These are phyloP conservation scores for Dynastes hyllus DNA, from an alignment of 2,888 invertebrate genomes.

Conservation along the genomic window DNA sequence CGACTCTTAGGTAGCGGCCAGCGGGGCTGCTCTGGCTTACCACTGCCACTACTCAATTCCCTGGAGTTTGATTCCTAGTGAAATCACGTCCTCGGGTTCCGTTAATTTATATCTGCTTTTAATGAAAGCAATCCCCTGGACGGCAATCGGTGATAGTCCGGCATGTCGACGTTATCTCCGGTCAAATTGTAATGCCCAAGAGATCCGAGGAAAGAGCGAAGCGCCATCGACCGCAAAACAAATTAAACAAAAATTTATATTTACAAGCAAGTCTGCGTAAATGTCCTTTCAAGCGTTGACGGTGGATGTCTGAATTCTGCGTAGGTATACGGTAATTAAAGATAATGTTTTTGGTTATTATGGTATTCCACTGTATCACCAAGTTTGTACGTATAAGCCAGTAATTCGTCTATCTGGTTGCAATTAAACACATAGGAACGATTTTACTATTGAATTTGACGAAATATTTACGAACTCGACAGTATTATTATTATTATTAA, in stretches of 20 bases:
- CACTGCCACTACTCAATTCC: constrained; percentile 17
- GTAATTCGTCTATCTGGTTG: too few relatives aligned
- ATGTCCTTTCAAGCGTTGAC: background rate
- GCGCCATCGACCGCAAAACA: constrained; percentile 15
- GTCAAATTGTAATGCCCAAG: constrained; percentile 56
- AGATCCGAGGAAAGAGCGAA: constrained; percentile 29
- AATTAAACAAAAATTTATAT: constrained; percentile 32
- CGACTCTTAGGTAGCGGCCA: background rate
- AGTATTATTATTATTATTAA: too few relatives aligned
- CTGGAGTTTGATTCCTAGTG: constrained; percentile 46
- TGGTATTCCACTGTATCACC: too few relatives aligned
- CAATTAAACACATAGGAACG: too few relatives aligned
- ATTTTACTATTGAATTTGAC: too few relatives aligned
- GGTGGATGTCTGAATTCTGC: too few relatives aligned
- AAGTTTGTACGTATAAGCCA: too few relatives aligned
- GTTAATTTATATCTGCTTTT: constrained; percentile 60
- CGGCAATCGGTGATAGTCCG: constrained; percentile 54
- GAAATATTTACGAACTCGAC: too few relatives aligned
- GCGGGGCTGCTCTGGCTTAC: background rate
- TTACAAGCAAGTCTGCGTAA: background rate
- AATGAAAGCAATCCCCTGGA: constrained; percentile 58
- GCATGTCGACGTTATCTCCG: constrained; percentile 53
- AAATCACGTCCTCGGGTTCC: constrained; percentile 50
- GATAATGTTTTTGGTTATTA: too few relatives aligned
- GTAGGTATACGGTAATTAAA: too few relatives aligned